Evolutionary conservation across 53 echinoderm and acorn worm genomes (phyloP), one percentile per base, ranked within the genome.

Genomic region (Mesocentrotus franciscanus): DNA sequence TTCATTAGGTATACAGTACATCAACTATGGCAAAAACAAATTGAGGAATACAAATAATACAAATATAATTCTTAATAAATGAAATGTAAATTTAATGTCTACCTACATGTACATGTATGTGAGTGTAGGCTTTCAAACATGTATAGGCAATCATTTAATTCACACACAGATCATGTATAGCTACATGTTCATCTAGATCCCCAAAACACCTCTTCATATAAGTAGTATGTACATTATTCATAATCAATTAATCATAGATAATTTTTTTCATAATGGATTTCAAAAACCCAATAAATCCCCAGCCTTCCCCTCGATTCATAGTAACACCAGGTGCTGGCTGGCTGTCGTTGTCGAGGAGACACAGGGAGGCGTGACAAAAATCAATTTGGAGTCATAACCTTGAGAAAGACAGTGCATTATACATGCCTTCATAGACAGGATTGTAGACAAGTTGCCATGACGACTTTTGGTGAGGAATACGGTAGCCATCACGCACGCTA

Each of bases 381-480:
- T 87, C 87, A 87, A 87, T 87, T 87, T 87, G 2, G 87, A 59
- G 56, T 87, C 58, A 87, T 59, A 58, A 29, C 56, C 87, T 10
- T 26, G 87, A 13, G n/a, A 57, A 58, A 87, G 87, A 59, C 57
- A 87, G n/a, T 87, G 42, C 36, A 81, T 33, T 17, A 87, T 9
- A 27, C 58, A 20, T 87, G 87, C 27, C 87, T 87, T 87, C 58
- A 58, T 18, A n/a, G 27, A 11, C 58, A 12, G 58, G 87, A 87
- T 87, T 26, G 87, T 58, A 87, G 87, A 87, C 57, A 58, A 87
- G 87, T 87, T 87, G 87, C 87, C 87, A 87, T 87, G 87, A 10
- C 12, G 58, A 87, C 58, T 26, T 58, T 10, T n/a, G 14, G 27
- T 18, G 59, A 58, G 87, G 36, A 84, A 42, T 20, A 84, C 20